Evolutionary conservation across 2,113 vertebrate species (phyloP).

Genomic region (Myanophis thanlyinensis): DNA sequence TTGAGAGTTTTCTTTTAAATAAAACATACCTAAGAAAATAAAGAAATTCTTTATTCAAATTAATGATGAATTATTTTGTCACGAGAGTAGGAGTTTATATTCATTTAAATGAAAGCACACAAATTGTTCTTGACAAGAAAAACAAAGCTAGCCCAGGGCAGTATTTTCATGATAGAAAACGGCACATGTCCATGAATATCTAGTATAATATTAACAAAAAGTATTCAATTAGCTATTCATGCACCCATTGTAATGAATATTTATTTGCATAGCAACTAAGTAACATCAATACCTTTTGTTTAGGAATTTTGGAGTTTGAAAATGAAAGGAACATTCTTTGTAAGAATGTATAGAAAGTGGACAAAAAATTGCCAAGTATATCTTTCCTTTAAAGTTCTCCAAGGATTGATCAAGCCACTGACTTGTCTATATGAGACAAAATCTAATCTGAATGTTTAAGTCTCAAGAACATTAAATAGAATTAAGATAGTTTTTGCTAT

Average conservation of each 20-base stretch:
- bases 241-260: conserved; percentile 79
- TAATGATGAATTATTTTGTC: conserved; percentile 78
- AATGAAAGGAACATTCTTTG: conserved; percentile 60
- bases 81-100: conserved; percentile 78
- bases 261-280: conserved; percentile 69
- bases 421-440: conserved; percentile 29
- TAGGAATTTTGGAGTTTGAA: conserved; percentile 60
- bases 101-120: conserved; percentile 80
- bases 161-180: conserved; percentile 82
- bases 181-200: conserved; percentile 81
- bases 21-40: conserved; percentile 70
- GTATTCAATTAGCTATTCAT: conserved; percentile 80
- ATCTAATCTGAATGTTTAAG: background rate
- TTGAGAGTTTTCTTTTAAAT: conserved; percentile 62
- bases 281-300: conserved; percentile 68
- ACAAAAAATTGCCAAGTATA: background rate
- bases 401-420: conserved; percentile 8
- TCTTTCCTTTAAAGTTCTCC: conserved; percentile 50
- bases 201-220: conserved; percentile 85
- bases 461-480: background rate
- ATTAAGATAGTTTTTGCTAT: background rate
- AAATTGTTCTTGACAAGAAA: conserved; percentile 83
- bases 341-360: conserved; percentile 34
- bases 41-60: conserved; percentile 75
- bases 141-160: conserved; percentile 80